Evolutionary conservation across 2,113 vertebrate genomes (phyloP).

Genomic region (Canis aureus): DNA sequence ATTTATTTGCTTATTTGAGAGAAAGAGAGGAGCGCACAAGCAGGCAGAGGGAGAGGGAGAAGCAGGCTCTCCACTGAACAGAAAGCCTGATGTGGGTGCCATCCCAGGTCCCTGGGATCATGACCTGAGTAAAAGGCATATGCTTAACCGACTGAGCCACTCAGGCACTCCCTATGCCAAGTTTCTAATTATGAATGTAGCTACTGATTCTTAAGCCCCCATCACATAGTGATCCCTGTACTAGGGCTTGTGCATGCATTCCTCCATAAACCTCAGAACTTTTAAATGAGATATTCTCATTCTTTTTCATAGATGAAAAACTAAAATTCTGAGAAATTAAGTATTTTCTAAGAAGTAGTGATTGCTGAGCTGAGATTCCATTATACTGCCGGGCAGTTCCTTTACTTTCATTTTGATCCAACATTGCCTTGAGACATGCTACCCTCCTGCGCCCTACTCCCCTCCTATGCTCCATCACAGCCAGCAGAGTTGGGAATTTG

Average conservation of each 20-base stretch:
- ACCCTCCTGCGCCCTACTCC: not conserved
- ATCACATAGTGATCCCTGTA: not conserved
- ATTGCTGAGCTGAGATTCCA: not conserved
- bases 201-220: not conserved
- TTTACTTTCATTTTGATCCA: not conserved
- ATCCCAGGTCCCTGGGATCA: too few species aligned
- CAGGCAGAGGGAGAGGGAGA: too few species aligned
- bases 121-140: too few species aligned
- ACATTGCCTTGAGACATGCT: not conserved
- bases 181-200: not conserved
- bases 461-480: not conserved
- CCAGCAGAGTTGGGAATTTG: not conserved
- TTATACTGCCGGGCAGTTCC: not conserved
- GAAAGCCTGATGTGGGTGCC: too few species aligned
- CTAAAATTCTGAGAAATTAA: not conserved
- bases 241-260: too few species aligned
- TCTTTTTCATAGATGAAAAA: not conserved
- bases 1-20: too few species aligned
- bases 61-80: too few species aligned
- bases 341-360: not conserved
- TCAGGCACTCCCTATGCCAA: not conserved
- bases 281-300: not conserved
- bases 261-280: not conserved
- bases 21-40: too few species aligned
- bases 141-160: too few species aligned